Base-by-base conservation (phyloP, 2,888 invertebrate species). In the Polyommatus iphigenia region DNA sequence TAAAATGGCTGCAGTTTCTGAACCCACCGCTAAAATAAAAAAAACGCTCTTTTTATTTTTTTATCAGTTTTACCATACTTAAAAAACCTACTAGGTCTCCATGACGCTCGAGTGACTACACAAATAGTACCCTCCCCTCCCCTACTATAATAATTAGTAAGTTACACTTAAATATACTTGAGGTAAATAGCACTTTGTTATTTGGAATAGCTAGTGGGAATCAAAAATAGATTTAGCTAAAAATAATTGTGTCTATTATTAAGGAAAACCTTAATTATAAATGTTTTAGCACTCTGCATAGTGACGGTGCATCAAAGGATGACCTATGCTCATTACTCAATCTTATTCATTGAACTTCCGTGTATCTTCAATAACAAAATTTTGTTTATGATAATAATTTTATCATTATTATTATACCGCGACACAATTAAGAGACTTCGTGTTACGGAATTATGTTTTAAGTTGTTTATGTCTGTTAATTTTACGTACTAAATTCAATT, bases 261-360 rank as follows among this genome's bases (percentile, higher is more conserved):
- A 46, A 13, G 3, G 3, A 46, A 46, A 46, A 46, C 46, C 46
- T 46, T n/a, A n/a, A n/a, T 46, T 46, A 46, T 46, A 46, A 46
- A 46, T 46, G 2, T 13, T 29, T 10, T 15, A 20, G 59, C 59
- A 57, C 7, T 36, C 5, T 59, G 20, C 18, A 15, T 18, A 54
- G 50, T 5, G 0, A 4, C 18, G 50, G 29, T 24, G 67, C 59
- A 29, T 67, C 29, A 67, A 29, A 67, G 29, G 5, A 5, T 67
- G 29, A 67, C 67, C 67, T 67, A n/a, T 4, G 3, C 24, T 24
- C 67, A 29, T 67, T 67, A 67, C 24, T 59, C 15, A 67, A 29
- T 67, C 29, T 67, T 67, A 15, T 67, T 67, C 1, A 67, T 67
- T 29, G 24, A 67, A 67, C 67, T 67, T 67, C 67, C 67, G 29